phyloP scores from a whole-genome alignment of 2,888 invertebrate genomes.

The Idaea straminata region DNA sequence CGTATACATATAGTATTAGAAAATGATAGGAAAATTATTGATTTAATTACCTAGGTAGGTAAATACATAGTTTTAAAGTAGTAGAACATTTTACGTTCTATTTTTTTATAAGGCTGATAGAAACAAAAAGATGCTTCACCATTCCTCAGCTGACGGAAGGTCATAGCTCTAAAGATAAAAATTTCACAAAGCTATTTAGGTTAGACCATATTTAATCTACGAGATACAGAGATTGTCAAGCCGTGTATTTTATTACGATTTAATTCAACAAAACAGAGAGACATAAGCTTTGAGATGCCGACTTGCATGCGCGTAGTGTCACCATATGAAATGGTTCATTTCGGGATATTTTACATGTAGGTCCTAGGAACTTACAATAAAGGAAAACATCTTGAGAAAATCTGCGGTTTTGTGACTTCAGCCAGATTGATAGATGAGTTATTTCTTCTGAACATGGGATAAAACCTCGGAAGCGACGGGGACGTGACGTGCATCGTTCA shows the following conservation, averaged over 20 bases:
- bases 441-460: no score
- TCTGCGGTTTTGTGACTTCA: no score
- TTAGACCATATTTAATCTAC: slow-evolving; percentile 51
- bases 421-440: no score
- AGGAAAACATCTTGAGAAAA: no score
- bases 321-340: neutral
- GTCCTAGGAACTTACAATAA: neutral
- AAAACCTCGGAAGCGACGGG: no score
- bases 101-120: no score
- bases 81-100: no score
- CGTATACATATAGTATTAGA: no score
- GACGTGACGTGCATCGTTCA: no score
- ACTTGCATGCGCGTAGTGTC: slow-evolving; percentile 32
- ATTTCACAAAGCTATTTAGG: slow-evolving; percentile 54
- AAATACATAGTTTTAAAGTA: no score
- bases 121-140: neutral
- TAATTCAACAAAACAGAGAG: slow-evolving; percentile 70
- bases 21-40: no score
- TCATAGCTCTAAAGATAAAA: slow-evolving; percentile 11
- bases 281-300: slow-evolving; percentile 67
- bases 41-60: no score
- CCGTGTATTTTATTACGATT: slow-evolving; percentile 72
- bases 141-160: neutral
- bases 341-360: neutral
- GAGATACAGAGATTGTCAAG: slow-evolving; percentile 53